Percentiles rank a stretch among this genome's conserved stretches.
These are phyloP conservation scores for Orthonyx spaldingii DNA, from an alignment of 2,113 vertebrate species.

Conservation along the genomic window DNA sequence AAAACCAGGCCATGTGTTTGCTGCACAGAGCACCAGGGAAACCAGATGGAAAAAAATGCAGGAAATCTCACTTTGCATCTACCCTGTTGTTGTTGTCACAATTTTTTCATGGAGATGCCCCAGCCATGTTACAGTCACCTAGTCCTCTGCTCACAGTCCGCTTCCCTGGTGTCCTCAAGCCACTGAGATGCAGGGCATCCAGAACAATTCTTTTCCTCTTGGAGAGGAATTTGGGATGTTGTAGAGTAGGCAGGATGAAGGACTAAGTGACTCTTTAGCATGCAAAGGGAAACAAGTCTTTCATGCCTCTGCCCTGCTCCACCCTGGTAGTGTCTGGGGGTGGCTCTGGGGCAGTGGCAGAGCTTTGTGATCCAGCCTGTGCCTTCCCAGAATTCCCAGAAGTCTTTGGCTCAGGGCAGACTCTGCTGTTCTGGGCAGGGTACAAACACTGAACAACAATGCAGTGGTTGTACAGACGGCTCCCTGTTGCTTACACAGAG, in stretches of 20 bases:
- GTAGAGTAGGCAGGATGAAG: not conserved
- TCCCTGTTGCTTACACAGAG: not conserved
- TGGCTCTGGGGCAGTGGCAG: not conserved
- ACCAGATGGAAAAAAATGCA: not conserved
- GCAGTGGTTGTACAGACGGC: not conserved
- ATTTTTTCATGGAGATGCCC: not conserved
- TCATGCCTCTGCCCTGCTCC: fast-evolving
- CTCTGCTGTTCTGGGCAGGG: not conserved
- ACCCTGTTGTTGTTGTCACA: not conserved
- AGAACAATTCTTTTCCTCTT: not conserved
- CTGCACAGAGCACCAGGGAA: not conserved
- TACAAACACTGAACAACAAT: not conserved
- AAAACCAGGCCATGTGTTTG: slow-evolving; percentile 22
- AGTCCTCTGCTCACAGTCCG: not conserved
- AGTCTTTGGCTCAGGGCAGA: not conserved
- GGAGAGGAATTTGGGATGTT: not conserved
- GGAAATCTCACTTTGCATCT: not conserved
- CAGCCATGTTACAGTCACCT: fast-evolving
- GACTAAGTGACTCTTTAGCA: not conserved
- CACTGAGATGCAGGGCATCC: not conserved
- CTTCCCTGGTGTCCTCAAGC: not conserved
- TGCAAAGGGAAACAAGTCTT: not conserved
- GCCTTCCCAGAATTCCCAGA: not conserved
- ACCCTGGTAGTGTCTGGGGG: fast-evolving
- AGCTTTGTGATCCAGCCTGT: not conserved